Evolutionary conservation across 2,888 invertebrate species (phyloP).

Genomic region (Aproaerema taeniolella): DNA sequence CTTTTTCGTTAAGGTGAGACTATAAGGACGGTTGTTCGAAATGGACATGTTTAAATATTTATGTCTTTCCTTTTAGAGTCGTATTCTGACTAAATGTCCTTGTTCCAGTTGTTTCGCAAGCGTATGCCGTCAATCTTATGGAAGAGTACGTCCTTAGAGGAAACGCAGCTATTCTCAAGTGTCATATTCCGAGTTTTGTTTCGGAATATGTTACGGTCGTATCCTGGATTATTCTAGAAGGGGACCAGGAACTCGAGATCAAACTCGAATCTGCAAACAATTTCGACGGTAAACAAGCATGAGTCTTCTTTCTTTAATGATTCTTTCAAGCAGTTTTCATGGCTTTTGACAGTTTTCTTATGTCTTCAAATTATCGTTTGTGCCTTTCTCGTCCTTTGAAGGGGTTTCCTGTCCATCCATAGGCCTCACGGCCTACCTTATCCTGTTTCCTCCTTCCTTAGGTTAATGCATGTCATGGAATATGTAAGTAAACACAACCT

Average conservation of each 20-base stretch:
- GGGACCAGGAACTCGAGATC: constrained; percentile 66
- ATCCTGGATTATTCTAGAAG: constrained; percentile 91
- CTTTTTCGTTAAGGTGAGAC: background rate
- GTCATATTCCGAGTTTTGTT: constrained; percentile 95
- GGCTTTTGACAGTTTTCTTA: background rate
- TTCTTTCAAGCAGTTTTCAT: background rate
- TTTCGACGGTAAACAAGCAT: constrained; percentile 44
- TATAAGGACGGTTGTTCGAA: background rate
- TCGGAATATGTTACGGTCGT: constrained; percentile 92
- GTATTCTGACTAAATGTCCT: constrained; percentile 28
- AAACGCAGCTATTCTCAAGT: constrained; percentile 94
- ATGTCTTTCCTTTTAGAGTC: background rate
- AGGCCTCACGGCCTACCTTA: constrained; percentile 79
- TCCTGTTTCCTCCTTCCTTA: constrained; percentile 77
- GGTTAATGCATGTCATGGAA: constrained; percentile 57
- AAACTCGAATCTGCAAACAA: constrained; percentile 55
- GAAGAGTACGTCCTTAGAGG: constrained; percentile 94
- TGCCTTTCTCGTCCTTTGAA: constrained; percentile 35
- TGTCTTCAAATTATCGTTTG: too few species aligned
- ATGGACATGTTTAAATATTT: too few species aligned
- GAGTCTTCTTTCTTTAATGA: constrained; percentile 8
- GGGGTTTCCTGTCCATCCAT: constrained; percentile 66
- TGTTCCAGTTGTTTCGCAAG: constrained; percentile 93
- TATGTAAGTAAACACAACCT: constrained; percentile 68
- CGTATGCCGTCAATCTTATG: constrained; percentile 93